These are phyloP conservation scores for Epinotia brunnichana DNA, from an alignment of 2,888 invertebrate genomes.

Conservation along the genomic window DNA sequence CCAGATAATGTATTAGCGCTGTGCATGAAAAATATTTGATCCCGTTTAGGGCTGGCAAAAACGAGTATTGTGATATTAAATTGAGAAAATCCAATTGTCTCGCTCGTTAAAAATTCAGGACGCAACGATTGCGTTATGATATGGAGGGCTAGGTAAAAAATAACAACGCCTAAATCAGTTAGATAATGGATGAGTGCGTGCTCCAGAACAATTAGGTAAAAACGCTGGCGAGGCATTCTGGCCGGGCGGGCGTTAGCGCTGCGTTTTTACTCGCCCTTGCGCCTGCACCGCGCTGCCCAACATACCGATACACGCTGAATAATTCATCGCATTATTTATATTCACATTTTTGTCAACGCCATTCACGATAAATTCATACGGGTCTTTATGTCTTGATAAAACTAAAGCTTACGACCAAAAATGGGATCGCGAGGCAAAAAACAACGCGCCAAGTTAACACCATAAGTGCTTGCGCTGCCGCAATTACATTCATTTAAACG, in stretches of 20 bases:
- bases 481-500: slow-evolving; percentile 36
- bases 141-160: slow-evolving; percentile 53
- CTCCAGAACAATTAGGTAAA: slow-evolving; percentile 81
- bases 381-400: slow-evolving; percentile 83
- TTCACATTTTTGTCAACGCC: slow-evolving; percentile 84
- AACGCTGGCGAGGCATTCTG: slow-evolving; percentile 77
- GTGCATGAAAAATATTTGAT: slow-evolving; percentile 27
- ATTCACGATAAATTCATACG: slow-evolving; percentile 81
- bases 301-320: slow-evolving; percentile 83
- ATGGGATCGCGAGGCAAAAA: slow-evolving; percentile 67
- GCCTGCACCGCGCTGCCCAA: slow-evolving; percentile 62
- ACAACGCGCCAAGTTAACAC: slow-evolving; percentile 60
- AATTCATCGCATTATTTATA: slow-evolving; percentile 82
- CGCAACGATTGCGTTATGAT: slow-evolving; percentile 41
- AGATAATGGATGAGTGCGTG: slow-evolving; percentile 83
- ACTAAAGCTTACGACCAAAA: slow-evolving; percentile 79
- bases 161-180: slow-evolving; percentile 71
- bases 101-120: slow-evolving; percentile 37
- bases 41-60: slow-evolving; percentile 35
- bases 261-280: slow-evolving; percentile 49
- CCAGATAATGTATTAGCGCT: slow-evolving; percentile 35
- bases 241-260: slow-evolving; percentile 57
- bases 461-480: slow-evolving; percentile 36
- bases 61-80: slow-evolving; percentile 34
- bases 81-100: slow-evolving; percentile 43